A percentile compares a stretch with the other conserved stretches of the same genome.
Evolutionary conservation across 2,888 invertebrate genomes (phyloP).

Genomic region (Oegoconia quadripuncta): DNA sequence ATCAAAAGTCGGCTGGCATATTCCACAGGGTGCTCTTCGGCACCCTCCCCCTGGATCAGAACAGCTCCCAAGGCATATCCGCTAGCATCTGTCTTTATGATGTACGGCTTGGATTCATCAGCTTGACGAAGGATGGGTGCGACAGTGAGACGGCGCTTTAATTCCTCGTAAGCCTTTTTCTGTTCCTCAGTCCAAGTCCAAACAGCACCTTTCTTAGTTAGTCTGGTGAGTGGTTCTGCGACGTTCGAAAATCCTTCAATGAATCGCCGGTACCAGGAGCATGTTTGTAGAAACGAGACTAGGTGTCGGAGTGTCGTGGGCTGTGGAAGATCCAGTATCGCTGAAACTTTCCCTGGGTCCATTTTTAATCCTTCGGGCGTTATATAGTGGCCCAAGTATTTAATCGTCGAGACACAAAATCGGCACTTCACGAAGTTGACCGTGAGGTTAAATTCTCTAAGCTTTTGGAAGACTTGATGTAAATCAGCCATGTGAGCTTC

Average conservation of each 20-base stretch:
- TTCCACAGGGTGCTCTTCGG: slow-evolving; percentile 22
- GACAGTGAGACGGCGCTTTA: background rate
- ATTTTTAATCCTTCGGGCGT: slow-evolving; percentile 19
- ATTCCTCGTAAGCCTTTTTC: background rate
- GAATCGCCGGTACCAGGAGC: slow-evolving; percentile 21
- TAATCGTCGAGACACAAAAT: slow-evolving; percentile 15
- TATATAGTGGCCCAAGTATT: no score
- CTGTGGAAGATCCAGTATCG: background rate
- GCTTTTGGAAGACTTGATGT: slow-evolving; percentile 17
- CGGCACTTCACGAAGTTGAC: slow-evolving; percentile 19
- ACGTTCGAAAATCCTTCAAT: slow-evolving; percentile 15
- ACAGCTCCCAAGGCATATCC: no score
- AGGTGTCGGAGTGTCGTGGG: slow-evolving; percentile 10
- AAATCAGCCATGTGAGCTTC: slow-evolving; percentile 22
- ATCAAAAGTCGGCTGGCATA: slow-evolving; percentile 25
- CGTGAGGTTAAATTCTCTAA: slow-evolving; percentile 22
- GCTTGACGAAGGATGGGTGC: slow-evolving; percentile 17
- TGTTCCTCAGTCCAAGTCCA: slow-evolving; percentile 6
- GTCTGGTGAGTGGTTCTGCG: slow-evolving; percentile 14
- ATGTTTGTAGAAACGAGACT: no score
- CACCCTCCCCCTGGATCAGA: slow-evolving; percentile 6
- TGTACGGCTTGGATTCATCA: slow-evolving; percentile 12
- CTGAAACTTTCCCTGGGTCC: slow-evolving; percentile 20
- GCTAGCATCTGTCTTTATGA: slow-evolving; percentile 21
- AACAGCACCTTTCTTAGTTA: slow-evolving; percentile 1